Base-by-base conservation (phyloP, 2,888 invertebrate genomes). In the Adineta ricciae region DNA sequence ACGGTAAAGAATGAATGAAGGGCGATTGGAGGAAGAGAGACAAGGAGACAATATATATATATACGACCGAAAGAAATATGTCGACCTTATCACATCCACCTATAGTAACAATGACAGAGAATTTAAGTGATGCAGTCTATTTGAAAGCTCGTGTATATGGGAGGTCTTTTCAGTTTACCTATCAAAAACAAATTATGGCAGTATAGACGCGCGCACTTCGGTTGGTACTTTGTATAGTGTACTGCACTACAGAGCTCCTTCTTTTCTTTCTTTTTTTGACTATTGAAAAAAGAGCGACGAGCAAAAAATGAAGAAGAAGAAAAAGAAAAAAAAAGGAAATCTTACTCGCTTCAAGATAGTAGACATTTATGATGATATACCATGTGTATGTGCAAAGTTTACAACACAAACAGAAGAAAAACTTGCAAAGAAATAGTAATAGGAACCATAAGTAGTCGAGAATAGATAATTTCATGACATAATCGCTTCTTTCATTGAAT, bases 291-390 rank as follows among this genome's bases (percentile, higher is more conserved):
- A 4, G 19, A 8, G 16, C n/a, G n/a, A 5, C 14, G 32, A 64
- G 50, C 50, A 50, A 19, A 27, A 16, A 64, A 19, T n/a, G 24
- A 64, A 32, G 27, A 64, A 64, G 19, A 16, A 32, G 5, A 32
- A 64, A 27, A 64, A 64, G 19, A 32, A 64, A 64, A 32, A 19
- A 64, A 64, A 64, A 64, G 32, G 64, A 64, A 64, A 64, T 64
- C 64, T 64, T 64, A 64, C 64, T 64, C 64, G 32, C 64, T 19
- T 32, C 64, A 64, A 64, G 64, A 64, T 64, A 64, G 27, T 64
- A 64, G 64, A 64, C 64, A 64, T 64, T 64, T 64, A 64, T 64
- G 32, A 64, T 64, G 64, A 19, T 64, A 64, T 64, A 64, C 64
- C 32, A 64, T 64, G 19, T 19, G 19, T 32, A 64, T 7, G 32